phyloP scores from a whole-genome alignment of 2,797 vertebrate genomes.

The Galaxias olidus region DNA sequence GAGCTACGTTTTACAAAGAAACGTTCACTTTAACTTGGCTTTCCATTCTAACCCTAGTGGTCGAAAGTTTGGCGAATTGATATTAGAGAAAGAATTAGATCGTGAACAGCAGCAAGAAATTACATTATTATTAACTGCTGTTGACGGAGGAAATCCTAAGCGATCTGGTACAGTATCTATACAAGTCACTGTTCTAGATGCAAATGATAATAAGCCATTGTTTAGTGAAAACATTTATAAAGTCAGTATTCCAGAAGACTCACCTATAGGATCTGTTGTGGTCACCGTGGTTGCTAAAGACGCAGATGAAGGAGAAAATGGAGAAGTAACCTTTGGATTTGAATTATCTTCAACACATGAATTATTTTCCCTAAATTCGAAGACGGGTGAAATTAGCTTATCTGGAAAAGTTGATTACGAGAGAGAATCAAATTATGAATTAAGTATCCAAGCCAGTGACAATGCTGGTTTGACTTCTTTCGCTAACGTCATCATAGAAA shows the following conservation, averaged over 20 bases:
- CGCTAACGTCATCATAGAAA: slow-evolving; percentile 59
- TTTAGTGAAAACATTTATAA: slow-evolving; percentile 36
- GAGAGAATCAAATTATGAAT: slow-evolving; percentile 46
- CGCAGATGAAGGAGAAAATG: slow-evolving; percentile 43
- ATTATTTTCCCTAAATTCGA: slow-evolving; percentile 33
- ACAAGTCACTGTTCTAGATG: no score
- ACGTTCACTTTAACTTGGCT: slow-evolving; percentile 45
- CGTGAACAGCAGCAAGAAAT: slow-evolving; percentile 44
- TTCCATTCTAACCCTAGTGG: slow-evolving; percentile 34
- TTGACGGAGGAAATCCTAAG: slow-evolving; percentile 41
- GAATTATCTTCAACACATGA: slow-evolving; percentile 14
- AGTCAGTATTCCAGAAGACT: slow-evolving; percentile 48
- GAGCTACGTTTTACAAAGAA: slow-evolving; percentile 11
- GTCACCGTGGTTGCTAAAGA: slow-evolving; percentile 52
- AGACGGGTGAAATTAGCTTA: slow-evolving; percentile 22
- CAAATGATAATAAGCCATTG: no score
- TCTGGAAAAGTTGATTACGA: slow-evolving; percentile 39
- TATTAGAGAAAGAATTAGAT: slow-evolving; percentile 60
- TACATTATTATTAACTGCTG: slow-evolving; percentile 32
- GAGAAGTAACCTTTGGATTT: slow-evolving; percentile 39
- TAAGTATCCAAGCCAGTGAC: slow-evolving; percentile 64
- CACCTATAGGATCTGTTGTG: slow-evolving; percentile 32
- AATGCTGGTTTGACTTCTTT: slow-evolving; percentile 50
- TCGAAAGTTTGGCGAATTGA: slow-evolving; percentile 49
- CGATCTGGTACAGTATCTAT: no score